Conservation (phyloP, 2,113 vertebrate species). For the Dicerorhinus sumatrensis region DNA sequence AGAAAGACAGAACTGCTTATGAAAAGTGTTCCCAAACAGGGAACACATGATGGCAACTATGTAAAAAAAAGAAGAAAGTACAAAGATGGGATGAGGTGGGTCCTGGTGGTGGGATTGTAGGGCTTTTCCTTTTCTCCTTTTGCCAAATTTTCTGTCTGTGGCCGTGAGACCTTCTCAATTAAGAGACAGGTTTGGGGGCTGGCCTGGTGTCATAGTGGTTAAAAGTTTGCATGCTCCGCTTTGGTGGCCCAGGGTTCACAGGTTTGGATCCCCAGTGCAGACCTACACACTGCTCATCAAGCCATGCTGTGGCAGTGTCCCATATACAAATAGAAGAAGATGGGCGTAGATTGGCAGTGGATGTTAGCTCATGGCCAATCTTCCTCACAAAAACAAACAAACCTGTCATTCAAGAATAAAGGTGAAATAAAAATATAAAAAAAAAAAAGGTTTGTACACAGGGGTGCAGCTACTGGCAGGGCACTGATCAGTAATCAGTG, state of each 20-base stretch:
- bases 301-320: too few species aligned
- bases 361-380: too few species aligned
- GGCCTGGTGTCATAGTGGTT: too few species aligned
- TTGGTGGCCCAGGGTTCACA: too few species aligned
- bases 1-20: not conserved
- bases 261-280: too few species aligned
- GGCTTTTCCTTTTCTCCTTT: not conserved
- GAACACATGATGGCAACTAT: not conserved
- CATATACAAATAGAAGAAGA: too few species aligned
- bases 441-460: not conserved
- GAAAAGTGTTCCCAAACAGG: not conserved
- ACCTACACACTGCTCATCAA: too few species aligned
- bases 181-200: not conserved
- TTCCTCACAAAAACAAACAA: too few species aligned
- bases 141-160: not conserved
- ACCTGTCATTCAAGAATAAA: too few species aligned
- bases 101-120: not conserved
- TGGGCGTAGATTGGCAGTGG: too few species aligned
- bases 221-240: too few species aligned
- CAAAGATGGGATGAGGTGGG: not conserved
- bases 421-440: too few species aligned
- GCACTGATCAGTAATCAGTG: not conserved
- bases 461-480: not conserved
- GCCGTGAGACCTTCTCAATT: not conserved
- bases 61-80: not conserved